Evolutionary conservation across 2,888 invertebrate species (phyloP).

Genomic region (Tipula vernalis): DNA sequence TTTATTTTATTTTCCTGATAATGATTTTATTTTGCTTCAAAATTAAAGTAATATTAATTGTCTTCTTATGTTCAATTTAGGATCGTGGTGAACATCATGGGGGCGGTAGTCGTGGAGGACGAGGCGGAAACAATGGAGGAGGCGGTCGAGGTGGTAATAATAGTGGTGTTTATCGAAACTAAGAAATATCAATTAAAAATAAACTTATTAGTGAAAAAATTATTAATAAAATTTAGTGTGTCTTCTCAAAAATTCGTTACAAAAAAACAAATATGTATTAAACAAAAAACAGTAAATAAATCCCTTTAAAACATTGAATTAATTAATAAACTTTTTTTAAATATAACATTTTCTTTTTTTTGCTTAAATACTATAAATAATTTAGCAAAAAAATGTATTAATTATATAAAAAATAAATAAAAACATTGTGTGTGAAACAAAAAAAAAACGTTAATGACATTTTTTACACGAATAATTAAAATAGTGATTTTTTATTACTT

Average conservation of each 20-base stretch:
- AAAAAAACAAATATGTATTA: neutral
- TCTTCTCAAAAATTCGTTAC: constrained; percentile 6
- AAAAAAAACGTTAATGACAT: neutral
- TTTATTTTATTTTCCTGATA: too few species aligned
- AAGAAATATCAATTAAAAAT: constrained; percentile 11
- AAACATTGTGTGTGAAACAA: neutral
- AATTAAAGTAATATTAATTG: neutral
- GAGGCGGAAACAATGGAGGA: constrained; percentile 12
- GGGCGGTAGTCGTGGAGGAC: constrained; percentile 11
- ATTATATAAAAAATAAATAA: neutral
- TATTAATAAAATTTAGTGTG: constrained; percentile 5
- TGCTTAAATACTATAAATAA: neutral
- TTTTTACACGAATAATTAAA: neutral
- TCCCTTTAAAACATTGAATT: neutral
- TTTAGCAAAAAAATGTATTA: neutral
- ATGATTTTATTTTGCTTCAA: too few species aligned
- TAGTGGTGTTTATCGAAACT: constrained; percentile 16
- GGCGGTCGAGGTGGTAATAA: constrained; percentile 16
- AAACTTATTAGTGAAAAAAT: constrained; percentile 10
- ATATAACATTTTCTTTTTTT: neutral
- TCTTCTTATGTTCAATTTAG: constrained; percentile 10
- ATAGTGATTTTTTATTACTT: neutral
- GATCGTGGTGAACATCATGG: constrained; percentile 16
- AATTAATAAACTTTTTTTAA: neutral
- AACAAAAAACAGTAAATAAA: constrained; percentile 1